Conservation (phyloP, 2,113 vertebrate species). For the Gallinago paraguaiae region DNA sequence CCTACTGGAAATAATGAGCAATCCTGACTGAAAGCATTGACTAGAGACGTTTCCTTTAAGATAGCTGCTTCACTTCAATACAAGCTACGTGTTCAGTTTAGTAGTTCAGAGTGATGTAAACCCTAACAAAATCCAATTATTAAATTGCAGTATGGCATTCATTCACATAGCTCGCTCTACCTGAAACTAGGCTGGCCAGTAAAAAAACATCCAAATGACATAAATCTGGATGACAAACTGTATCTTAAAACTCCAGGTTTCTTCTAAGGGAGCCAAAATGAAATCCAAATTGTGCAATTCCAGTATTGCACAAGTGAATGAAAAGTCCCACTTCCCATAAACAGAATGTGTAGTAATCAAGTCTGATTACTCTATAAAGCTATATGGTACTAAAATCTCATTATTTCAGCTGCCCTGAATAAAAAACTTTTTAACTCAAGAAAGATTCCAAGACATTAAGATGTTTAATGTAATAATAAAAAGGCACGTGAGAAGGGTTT, state of each 20-base stretch:
- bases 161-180: neutral
- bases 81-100: neutral
- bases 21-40: neutral
- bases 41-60: neutral
- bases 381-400: neutral
- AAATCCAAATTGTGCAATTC: neutral
- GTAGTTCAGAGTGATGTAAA: neutral
- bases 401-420: neutral
- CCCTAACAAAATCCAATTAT: neutral
- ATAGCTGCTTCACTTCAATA: neutral
- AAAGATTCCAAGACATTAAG: constrained; percentile 5
- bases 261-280: neutral
- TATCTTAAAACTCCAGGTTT: neutral
- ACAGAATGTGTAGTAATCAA: neutral
- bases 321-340: neutral
- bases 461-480: constrained; percentile 17
- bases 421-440: neutral
- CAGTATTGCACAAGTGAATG: neutral
- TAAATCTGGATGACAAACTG: neutral
- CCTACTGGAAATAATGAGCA: neutral
- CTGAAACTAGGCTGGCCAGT: neutral
- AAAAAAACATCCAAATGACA: neutral
- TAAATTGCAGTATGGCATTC: neutral
- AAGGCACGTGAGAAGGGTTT: neutral
- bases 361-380: neutral